phyloP scores from a whole-genome alignment of 2,888 invertebrate species.

The Mythimna impura region DNA sequence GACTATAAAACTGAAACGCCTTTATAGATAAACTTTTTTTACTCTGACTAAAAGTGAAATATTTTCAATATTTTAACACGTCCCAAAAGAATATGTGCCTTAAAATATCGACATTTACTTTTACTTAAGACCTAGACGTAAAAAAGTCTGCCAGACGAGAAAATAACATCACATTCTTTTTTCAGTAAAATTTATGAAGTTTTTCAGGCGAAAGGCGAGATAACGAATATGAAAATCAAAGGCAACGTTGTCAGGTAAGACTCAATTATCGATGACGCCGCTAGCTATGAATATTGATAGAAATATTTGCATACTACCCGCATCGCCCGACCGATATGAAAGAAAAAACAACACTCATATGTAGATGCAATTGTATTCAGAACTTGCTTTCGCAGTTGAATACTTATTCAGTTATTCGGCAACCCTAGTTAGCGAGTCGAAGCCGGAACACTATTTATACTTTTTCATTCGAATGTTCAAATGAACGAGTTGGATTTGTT shows the following conservation, averaged over 20 bases:
- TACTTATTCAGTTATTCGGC: slow-evolving; percentile 63
- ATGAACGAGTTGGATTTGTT: slow-evolving; percentile 42
- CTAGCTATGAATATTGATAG: slow-evolving; percentile 85
- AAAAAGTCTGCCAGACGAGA: slow-evolving; percentile 17
- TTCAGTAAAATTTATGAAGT: slow-evolving; percentile 41
- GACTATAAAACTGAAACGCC: slow-evolving; percentile 5
- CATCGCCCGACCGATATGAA: slow-evolving; percentile 71
- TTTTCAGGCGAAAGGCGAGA: slow-evolving; percentile 58
- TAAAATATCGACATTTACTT: slow-evolving; percentile 40
- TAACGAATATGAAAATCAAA: slow-evolving; percentile 77
- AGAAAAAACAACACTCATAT: slow-evolving; percentile 71
- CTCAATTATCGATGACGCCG: slow-evolving; percentile 83
- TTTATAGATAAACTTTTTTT: neutral
- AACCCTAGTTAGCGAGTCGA: slow-evolving; percentile 59
- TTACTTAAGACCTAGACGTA: slow-evolving; percentile 4
- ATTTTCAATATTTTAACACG: slow-evolving; percentile 36
- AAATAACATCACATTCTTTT: slow-evolving; percentile 30
- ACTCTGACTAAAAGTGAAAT: neutral
- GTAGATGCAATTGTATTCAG: slow-evolving; percentile 63
- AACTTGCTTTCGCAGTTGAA: slow-evolving; percentile 57
- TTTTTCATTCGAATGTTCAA: slow-evolving; percentile 49
- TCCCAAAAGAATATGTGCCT: slow-evolving; percentile 32
- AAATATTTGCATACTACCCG: slow-evolving; percentile 81
- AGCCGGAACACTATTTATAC: slow-evolving; percentile 42
- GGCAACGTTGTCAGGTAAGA: slow-evolving; percentile 77